These are phyloP conservation scores for Mycetomoellerius zeteki DNA, from an alignment of 1,140 invertebrate species.

Conservation along the genomic window DNA sequence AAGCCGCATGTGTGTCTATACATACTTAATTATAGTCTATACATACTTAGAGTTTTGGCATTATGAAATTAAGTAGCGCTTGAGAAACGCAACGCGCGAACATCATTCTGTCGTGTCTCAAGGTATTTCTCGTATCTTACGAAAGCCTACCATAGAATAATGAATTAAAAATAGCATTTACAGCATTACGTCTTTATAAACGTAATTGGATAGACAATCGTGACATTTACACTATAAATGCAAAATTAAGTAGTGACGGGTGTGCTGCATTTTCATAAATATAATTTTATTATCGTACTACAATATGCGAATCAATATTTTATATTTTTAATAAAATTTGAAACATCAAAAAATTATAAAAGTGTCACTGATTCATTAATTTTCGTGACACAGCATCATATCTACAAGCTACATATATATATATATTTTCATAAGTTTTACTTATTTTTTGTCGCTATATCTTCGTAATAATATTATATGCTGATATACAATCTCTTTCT, in stretches of 20 bases:
- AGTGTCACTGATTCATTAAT: neutral
- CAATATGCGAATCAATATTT: neutral
- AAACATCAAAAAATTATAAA: neutral
- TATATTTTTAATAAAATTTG: neutral
- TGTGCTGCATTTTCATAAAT: neutral
- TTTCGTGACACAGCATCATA: too few species aligned
- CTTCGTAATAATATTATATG: neutral
- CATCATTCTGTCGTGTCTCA: constrained; percentile 30
- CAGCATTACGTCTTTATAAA: neutral
- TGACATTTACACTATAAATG: neutral
- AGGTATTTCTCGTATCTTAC: neutral
- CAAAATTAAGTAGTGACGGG: neutral
- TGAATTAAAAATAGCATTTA: constrained; percentile 2
- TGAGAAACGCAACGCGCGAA: constrained; percentile 44
- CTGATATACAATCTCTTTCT: neutral
- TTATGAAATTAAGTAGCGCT: constrained; percentile 53
- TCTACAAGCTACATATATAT: neutral
- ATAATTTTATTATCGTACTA: neutral
- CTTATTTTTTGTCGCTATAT: neutral
- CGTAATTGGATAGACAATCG: neutral
- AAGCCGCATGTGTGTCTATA: constrained; percentile 23
- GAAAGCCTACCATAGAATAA: constrained; percentile 9
- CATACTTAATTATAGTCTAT: too few species aligned
- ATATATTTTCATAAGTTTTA: neutral
- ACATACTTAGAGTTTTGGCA: constrained; percentile 24